A percentile compares a stretch with the other conserved stretches of the same genome.
Conservation (phyloP, 2,113 vertebrate genomes). For the Sinocyclocheilus rhinocerous region DNA sequence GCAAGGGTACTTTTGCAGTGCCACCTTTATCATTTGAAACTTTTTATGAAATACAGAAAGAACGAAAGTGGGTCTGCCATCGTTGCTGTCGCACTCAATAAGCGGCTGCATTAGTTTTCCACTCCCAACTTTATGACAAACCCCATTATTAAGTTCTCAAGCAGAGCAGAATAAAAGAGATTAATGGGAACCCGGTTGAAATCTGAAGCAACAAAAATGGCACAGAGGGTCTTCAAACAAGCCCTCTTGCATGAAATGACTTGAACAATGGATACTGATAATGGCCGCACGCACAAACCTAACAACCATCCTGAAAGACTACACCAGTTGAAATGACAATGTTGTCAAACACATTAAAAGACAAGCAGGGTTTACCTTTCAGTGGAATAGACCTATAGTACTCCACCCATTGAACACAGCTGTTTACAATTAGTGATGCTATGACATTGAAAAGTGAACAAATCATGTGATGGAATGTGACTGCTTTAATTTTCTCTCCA, state of each 20-base stretch:
- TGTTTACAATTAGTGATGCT: background rate
- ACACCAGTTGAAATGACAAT: background rate
- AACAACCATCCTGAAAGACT: background rate
- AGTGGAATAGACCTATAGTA: background rate
- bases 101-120: background rate
- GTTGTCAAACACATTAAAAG: conserved; percentile 1
- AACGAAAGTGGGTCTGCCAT: conserved; percentile 19
- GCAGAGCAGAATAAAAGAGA: conserved; percentile 8
- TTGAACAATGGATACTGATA: background rate
- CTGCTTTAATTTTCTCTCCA: conserved; percentile 12
- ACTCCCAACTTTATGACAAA: conserved; percentile 25
- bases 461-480: background rate
- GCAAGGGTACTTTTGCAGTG: conserved; percentile 3
- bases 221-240: background rate
- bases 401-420: background rate
- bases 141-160: conserved; percentile 28
- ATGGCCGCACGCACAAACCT: background rate
- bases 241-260: background rate
- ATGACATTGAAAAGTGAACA: background rate
- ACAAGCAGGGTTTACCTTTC: background rate
- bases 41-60: conserved; percentile 33
- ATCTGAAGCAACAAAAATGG: background rate
- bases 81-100: conserved; percentile 1
- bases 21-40: conserved; percentile 30
- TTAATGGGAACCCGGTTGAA: conserved; percentile 22